A percentile compares a stretch with the other conserved stretches of the same genome.
Conservation (phyloP, 2,888 invertebrate species). For the Cistogaster globosa region DNA sequence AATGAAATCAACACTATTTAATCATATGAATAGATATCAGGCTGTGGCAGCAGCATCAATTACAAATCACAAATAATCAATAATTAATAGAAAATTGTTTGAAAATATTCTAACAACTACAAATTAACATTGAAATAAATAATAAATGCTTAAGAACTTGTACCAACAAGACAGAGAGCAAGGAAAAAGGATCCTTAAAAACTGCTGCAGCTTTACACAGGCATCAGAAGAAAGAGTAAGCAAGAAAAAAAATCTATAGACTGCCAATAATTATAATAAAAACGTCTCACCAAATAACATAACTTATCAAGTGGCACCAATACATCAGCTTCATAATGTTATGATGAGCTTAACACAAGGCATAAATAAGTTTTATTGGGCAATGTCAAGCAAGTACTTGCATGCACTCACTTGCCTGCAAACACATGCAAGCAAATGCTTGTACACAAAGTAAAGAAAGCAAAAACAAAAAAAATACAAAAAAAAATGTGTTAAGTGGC, state of each 20-base stretch:
- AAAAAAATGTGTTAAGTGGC: slow-evolving; percentile 58
- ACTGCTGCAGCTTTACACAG: slow-evolving; percentile 21
- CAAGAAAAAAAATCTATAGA: slow-evolving; percentile 9
- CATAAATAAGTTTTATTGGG: slow-evolving; percentile 63
- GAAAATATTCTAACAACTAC: slow-evolving; percentile 30
- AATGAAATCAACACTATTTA: slow-evolving; percentile 20
- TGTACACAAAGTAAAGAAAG: background rate
- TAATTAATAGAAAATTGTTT: slow-evolving; percentile 63
- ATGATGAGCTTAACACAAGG: slow-evolving; percentile 43
- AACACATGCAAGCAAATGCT: slow-evolving; percentile 10
- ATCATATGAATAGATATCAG: slow-evolving; percentile 38
- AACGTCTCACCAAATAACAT: slow-evolving; percentile 63
- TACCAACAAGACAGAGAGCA: slow-evolving; percentile 53
- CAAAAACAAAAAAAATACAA: slow-evolving; percentile 5
- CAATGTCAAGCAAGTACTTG: slow-evolving; percentile 66
- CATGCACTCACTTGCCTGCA: slow-evolving; percentile 15
- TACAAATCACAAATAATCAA: slow-evolving; percentile 42
- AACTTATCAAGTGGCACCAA: slow-evolving; percentile 65
- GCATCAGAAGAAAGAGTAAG: background rate
- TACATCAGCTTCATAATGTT: slow-evolving; percentile 55
- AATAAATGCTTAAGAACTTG: slow-evolving; percentile 57
- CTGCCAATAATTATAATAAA: slow-evolving; percentile 58
- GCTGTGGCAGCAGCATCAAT: background rate
- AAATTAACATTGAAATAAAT: slow-evolving; percentile 68
- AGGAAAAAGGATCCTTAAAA: slow-evolving; percentile 52